Evolutionary conservation across 2,113 vertebrate genomes (phyloP), one percentile per base, ranked within the genome.

Genomic region (Blennius ocellaris): DNA sequence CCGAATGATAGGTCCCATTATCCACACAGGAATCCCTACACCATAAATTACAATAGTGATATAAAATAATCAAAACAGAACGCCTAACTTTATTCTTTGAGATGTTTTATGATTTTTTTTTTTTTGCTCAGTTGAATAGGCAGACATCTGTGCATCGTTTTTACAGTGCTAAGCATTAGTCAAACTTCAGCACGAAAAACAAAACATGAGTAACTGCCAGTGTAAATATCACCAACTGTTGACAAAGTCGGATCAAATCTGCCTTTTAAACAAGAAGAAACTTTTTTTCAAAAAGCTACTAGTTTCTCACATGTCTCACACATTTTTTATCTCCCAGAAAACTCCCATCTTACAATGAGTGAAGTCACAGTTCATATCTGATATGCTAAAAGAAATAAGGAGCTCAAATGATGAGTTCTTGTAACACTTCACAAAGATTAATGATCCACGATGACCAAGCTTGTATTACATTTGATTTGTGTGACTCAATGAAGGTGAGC

Each of bases 171-270:
- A 47, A 2, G 14, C 11, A 63, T 68, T 16, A 61, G 15, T 61
- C 41, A 16, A 10, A 55, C 43, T 68, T 38, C 12, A 79, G 73
- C 45, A 49, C 14, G 8, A 8, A 43, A 58, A 16, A 37, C 3
- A 15, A 61, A 61, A 41, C 12, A 58, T 72, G 66, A 81, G 53
- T 78, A 68, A 78, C 21, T 49, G 39, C 21, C 52, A 48, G 39
- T 60, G 45, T 59, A 71, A 83, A 83, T 80, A 69, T 63, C 77
- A 75, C 69, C 73, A 74, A 71, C 56, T 80, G 76, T 65, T 76
- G 30, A 73, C 67, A 68, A 64, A 75, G 45, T 80, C 69, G 72
- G 37, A 60, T 61, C 14, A 68, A 64, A 72, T 61, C 57, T 86
- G 76, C 17, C 36, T 41, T 58, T 73, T 61, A 6, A 6, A 37